Base-by-base conservation (phyloP, 2,888 invertebrate genomes). In the Heliconius erato region DNA sequence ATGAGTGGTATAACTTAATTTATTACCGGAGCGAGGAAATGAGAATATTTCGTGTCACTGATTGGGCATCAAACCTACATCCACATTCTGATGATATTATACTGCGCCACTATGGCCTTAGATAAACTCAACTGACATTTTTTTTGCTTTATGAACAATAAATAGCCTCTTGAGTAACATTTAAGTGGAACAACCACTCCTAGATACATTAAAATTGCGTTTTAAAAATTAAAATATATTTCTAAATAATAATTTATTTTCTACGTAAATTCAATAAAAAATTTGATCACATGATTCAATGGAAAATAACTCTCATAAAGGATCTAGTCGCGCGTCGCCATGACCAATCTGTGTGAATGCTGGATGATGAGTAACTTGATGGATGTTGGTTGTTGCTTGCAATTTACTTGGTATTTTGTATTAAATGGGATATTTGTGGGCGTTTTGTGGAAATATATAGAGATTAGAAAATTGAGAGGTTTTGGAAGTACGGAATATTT, bases 281-380 rank as follows among this genome's bases (percentile, higher is more conserved):
- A 59, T 59, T 35, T 35, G 16, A 32, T 16, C 59, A 35, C 19
- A 54, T 35, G 35, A 59, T 74, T 74, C 32, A 74, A 32, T 32
- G 12, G n/a, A 63, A 76, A 76, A 76, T 63, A 76, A 40, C 26
- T 63, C 16, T n/a, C 19, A 40, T 40, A 49, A 49, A 49, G 49
- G 78, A 49, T 80, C 74, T 68, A 71, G 71, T 72, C 59, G 54
- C 74, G 19, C 76, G 82, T 69, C 74, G 74, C 77, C 77, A 54
- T 82, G 82, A 72, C 82, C n/a, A 82, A 82, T 82, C 71, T 76
- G 23, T 71, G 65, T 80, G 82, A 82, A 77, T 77, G 80, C 74
- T 49, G 19, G 23, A 44, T 40, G 28, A 78, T 65, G 49, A 44
- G 6, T 19, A 26, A 76, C 63, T 76, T 76, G 76, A 78, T 78